Percentiles rank a stretch among this genome's conserved stretches.
Evolutionary conservation across 2,888 invertebrate genomes (phyloP).

Genomic region (Cataglyphis altisquamis): DNA sequence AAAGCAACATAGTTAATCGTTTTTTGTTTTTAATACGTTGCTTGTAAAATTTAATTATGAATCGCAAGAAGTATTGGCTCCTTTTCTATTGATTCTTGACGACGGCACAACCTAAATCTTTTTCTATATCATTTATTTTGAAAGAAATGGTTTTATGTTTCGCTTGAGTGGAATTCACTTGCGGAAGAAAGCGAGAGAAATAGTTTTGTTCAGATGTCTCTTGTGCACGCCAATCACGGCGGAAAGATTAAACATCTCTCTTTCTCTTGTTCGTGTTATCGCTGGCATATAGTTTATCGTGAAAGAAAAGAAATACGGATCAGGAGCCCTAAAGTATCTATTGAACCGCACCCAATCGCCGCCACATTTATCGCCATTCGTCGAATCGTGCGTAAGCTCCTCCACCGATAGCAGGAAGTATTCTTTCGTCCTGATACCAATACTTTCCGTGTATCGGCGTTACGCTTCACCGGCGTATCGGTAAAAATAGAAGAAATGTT

Average conservation of each 20-base stretch:
- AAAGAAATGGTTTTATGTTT: neutral
- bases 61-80: neutral
- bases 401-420: constrained; percentile 52
- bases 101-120: neutral
- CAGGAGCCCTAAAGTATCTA: constrained; percentile 32
- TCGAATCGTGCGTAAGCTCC: constrained; percentile 56
- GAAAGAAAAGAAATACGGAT: constrained; percentile 33
- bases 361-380: constrained; percentile 56
- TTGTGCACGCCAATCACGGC: neutral
- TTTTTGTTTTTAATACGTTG: neutral
- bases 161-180: neutral
- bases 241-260: constrained; percentile 45
- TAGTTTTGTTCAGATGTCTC: neutral
- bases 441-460: constrained; percentile 32
- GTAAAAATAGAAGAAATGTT: constrained; percentile 34
- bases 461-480: constrained; percentile 39
- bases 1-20: neutral
- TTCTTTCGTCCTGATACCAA: constrained; percentile 46
- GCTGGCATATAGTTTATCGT: neutral
- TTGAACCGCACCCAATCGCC: constrained; percentile 65
- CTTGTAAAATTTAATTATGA: neutral
- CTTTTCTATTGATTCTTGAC: neutral
- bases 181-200: constrained; percentile 18
- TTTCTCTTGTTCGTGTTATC: constrained; percentile 16
- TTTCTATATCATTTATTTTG: neutral